phyloP scores from a whole-genome alignment of 2,888 invertebrate species.

The Cotesia congregata region DNA sequence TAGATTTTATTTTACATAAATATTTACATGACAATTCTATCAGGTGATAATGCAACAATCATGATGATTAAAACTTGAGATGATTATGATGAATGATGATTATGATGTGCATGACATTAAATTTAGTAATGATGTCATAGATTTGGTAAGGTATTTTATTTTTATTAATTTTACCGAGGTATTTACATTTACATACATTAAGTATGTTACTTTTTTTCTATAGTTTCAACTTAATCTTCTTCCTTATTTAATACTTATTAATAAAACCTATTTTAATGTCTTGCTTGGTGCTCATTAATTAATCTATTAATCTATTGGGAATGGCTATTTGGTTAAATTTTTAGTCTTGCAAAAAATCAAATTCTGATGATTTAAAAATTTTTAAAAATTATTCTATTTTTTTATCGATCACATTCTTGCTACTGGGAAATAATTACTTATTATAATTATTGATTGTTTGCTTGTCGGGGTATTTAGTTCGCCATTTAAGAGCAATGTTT shows the following conservation, averaged over 20 bases:
- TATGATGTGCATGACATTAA: constrained; percentile 48
- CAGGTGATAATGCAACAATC: constrained; percentile 10
- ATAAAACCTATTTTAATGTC: neutral
- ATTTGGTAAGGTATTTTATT: constrained; percentile 60
- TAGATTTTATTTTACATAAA: neutral
- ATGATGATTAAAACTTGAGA: constrained; percentile 33
- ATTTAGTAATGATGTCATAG: constrained; percentile 50
- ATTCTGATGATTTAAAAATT: neutral
- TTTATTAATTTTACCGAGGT: neutral
- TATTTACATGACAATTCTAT: constrained; percentile 4
- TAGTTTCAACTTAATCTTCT: neutral
- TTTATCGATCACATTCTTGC: neutral
- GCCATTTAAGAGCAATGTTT: constrained; percentile 22
- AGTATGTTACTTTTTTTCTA: neutral
- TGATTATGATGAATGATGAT: constrained; percentile 45
- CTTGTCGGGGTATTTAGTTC: neutral
- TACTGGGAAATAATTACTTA: neutral
- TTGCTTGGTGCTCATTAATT: neutral
- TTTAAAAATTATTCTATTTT: neutral
- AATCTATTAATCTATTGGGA: constrained; percentile 12
- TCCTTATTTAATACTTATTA: neutral
- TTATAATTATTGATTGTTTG: neutral
- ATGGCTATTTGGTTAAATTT: neutral
- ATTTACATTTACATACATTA: neutral
- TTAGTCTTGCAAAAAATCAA: neutral